Evolutionary conservation across 2,888 invertebrate species (phyloP).

Genomic region (Macrosiphum euphorbiae): DNA sequence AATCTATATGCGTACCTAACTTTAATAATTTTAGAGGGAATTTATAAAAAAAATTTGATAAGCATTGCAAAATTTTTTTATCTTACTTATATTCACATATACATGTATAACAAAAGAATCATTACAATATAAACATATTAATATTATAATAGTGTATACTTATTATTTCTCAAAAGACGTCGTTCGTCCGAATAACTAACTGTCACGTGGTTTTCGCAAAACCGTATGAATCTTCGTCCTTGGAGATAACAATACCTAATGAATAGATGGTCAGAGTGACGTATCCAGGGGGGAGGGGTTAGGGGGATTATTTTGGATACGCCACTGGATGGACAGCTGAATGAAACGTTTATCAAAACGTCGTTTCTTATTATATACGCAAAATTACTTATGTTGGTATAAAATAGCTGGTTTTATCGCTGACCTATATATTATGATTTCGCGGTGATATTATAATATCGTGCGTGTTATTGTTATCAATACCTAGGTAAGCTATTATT

Average conservation of each 20-base stretch:
- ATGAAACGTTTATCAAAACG: background rate
- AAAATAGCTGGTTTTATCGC: background rate
- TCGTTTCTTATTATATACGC: background rate
- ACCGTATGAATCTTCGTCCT: background rate
- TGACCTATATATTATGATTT: background rate
- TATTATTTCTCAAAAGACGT: background rate
- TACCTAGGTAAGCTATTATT: background rate
- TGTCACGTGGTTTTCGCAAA: background rate
- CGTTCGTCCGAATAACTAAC: background rate
- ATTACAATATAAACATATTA: background rate
- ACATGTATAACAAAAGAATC: background rate
- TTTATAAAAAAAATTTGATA: background rate
- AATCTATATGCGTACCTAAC: background rate
- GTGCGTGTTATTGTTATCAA: background rate
- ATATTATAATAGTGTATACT: background rate
- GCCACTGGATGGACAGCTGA: background rate
- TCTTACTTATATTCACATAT: background rate
- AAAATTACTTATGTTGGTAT: background rate
- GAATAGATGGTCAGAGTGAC: background rate
- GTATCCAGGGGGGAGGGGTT: too few species aligned
- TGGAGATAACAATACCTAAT: background rate
- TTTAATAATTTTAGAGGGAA: background rate
- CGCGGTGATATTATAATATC: background rate
- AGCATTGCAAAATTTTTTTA: background rate
- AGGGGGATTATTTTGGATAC: too few species aligned